Conservation (phyloP, 2,888 invertebrate species). For the Creontiades dilutus region DNA sequence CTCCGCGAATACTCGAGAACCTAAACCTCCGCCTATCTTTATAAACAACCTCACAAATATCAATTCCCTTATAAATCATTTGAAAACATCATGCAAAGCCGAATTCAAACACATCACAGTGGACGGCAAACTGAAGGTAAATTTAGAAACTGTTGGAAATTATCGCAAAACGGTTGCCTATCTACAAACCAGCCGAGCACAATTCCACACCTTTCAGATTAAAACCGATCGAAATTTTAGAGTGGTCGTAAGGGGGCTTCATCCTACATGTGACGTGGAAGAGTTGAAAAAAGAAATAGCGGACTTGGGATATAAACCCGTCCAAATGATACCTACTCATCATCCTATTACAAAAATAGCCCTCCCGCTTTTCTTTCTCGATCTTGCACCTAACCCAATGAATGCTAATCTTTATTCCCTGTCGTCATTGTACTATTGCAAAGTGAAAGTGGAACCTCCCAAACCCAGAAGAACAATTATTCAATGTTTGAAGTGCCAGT, state of each 20-base stretch:
- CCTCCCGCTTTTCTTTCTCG: slow-evolving; percentile 32
- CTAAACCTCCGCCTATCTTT: background rate
- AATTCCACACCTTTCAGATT: slow-evolving; percentile 40
- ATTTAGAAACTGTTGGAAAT: background rate
- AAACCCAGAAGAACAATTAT: slow-evolving; percentile 41
- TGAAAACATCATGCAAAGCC: background rate
- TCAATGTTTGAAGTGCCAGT: slow-evolving; percentile 47
- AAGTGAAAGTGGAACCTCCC: slow-evolving; percentile 54
- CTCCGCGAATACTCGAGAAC: background rate
- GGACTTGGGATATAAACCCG: slow-evolving; percentile 4
- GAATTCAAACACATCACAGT: background rate
- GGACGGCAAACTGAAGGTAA: background rate
- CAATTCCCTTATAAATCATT: background rate
- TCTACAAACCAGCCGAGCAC: background rate
- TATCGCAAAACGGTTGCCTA: slow-evolving; percentile 8
- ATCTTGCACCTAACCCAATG: background rate
- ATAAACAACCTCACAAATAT: background rate
- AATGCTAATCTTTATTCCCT: slow-evolving; percentile 9
- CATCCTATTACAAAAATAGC: slow-evolving; percentile 40
- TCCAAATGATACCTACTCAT: slow-evolving; percentile 29
- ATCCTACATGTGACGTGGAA: background rate
- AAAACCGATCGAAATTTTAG: slow-evolving; percentile 32
- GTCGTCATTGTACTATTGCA: background rate
- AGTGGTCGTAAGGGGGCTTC: slow-evolving; percentile 43
- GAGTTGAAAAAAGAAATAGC: background rate